A percentile compares a stretch with the other conserved stretches of the same genome.
Conservation (phyloP, 2,113 vertebrate species). For the Takifugu bimaculatus region DNA sequence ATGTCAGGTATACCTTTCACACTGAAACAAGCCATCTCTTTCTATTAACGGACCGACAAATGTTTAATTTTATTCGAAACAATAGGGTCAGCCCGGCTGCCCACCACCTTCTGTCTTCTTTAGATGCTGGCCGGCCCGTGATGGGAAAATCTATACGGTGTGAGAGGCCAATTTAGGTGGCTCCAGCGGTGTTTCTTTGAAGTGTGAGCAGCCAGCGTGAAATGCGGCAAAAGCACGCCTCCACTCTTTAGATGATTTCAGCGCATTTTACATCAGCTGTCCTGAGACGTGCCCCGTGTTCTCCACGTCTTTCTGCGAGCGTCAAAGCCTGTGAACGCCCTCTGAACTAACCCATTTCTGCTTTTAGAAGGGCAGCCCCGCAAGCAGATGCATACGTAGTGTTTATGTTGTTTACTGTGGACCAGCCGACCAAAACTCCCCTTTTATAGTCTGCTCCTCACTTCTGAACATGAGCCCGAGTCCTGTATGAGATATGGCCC, state of each 20-base stretch:
- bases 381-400: not conserved
- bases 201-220: slow-evolving; percentile 53
- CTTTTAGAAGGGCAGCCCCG: not conserved
- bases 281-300: too few species aligned
- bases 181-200: slow-evolving; percentile 66
- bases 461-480: slow-evolving; percentile 45
- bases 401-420: slow-evolving; percentile 34
- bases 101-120: slow-evolving; percentile 64
- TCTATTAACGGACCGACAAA: slow-evolving; percentile 63
- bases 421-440: slow-evolving; percentile 35
- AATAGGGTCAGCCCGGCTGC: slow-evolving; percentile 50
- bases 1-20: slow-evolving; percentile 22
- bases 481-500: slow-evolving; percentile 68
- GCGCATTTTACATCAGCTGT: slow-evolving; percentile 40
- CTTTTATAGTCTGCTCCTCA: slow-evolving; percentile 24
- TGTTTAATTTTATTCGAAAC: slow-evolving; percentile 73
- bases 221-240: slow-evolving; percentile 57
- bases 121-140: slow-evolving; percentile 61
- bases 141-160: slow-evolving; percentile 75
- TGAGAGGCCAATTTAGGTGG: slow-evolving; percentile 72
- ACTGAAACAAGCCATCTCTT: slow-evolving; percentile 40
- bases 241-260: slow-evolving; percentile 63
- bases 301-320: too few species aligned
- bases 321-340: not conserved
- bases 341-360: slow-evolving; percentile 3